Evolutionary conservation across 1,140 invertebrate genomes (phyloP).

Genomic region (Streblospio benedicti): DNA sequence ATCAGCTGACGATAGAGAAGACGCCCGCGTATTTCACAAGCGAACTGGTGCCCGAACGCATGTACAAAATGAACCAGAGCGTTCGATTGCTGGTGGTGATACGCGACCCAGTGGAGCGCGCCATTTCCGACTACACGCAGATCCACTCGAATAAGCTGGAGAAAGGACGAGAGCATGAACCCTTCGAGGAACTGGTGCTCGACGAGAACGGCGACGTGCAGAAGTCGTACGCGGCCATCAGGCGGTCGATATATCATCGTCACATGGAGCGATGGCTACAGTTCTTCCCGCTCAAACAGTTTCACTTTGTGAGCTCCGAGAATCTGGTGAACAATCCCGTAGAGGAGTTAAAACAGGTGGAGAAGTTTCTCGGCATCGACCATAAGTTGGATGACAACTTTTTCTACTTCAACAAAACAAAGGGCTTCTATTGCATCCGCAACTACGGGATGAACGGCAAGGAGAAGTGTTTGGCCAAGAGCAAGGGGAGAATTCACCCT

Average conservation of each 20-base stretch:
- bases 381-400: constrained; percentile 30
- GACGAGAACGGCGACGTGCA: constrained; percentile 27
- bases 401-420: constrained; percentile 44
- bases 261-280: constrained; percentile 39
- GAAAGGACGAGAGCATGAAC: constrained; percentile 21
- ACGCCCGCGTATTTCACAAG: constrained; percentile 50
- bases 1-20: constrained; percentile 50
- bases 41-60: constrained; percentile 56
- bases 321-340: constrained; percentile 36
- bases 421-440: constrained; percentile 50
- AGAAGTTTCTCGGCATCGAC: constrained; percentile 36
- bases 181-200: constrained; percentile 33
- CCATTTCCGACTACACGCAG: constrained; percentile 86
- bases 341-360: constrained; percentile 34
- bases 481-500: constrained; percentile 83
- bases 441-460: constrained; percentile 15
- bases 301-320: constrained; percentile 43
- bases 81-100: constrained; percentile 81
- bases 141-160: constrained; percentile 15
- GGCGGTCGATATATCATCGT: constrained; percentile 43
- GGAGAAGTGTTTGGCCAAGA: constrained; percentile 70
- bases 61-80: constrained; percentile 74
- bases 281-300: constrained; percentile 34
- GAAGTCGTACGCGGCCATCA: constrained; percentile 53
- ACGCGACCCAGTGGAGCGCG: constrained; percentile 77